Percentiles rank a stretch among this genome's conserved stretches.
Evolutionary conservation across 2,113 vertebrate genomes (phyloP).

Genomic region (Apodemus speciosus): DNA sequence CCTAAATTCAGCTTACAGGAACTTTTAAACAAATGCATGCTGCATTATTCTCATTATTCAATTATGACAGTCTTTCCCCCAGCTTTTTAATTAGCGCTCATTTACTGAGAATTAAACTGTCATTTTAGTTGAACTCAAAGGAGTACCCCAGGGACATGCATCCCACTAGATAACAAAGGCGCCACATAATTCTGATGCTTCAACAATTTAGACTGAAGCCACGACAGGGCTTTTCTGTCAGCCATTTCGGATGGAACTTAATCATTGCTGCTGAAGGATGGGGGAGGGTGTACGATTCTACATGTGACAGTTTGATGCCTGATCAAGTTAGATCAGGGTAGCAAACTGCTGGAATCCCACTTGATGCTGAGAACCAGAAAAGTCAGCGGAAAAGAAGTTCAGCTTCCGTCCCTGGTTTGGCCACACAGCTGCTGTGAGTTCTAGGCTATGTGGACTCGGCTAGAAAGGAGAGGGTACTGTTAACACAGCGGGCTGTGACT

Average conservation of each 20-base stretch:
- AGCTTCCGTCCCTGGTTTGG: not conserved
- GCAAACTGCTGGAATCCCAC: not conserved
- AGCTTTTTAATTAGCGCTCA: conserved; percentile 84
- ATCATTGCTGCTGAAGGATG: conserved; percentile 11
- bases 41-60: conserved; percentile 80
- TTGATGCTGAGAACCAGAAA: not conserved
- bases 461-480: too few species aligned
- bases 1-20: conserved; percentile 56
- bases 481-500: not conserved
- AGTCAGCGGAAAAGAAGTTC: not conserved
- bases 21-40: conserved; percentile 74
- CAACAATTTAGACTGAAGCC: conserved; percentile 76
- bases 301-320: conserved; percentile 42
- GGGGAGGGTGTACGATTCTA: not conserved
- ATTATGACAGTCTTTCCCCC: conserved; percentile 79
- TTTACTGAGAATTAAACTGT: conserved; percentile 81
- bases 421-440: not conserved
- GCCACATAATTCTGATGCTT: conserved; percentile 79
- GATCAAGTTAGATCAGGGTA: conserved; percentile 37
- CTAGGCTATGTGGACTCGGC: not conserved
- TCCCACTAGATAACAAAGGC: conserved; percentile 83
- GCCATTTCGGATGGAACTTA: conserved; percentile 60
- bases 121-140: conserved; percentile 82
- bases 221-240: conserved; percentile 74
- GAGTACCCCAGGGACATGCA: conserved; percentile 81